Evolutionary conservation across 2,888 invertebrate genomes (phyloP).

Genomic region (Sympetrum striolatum): DNA sequence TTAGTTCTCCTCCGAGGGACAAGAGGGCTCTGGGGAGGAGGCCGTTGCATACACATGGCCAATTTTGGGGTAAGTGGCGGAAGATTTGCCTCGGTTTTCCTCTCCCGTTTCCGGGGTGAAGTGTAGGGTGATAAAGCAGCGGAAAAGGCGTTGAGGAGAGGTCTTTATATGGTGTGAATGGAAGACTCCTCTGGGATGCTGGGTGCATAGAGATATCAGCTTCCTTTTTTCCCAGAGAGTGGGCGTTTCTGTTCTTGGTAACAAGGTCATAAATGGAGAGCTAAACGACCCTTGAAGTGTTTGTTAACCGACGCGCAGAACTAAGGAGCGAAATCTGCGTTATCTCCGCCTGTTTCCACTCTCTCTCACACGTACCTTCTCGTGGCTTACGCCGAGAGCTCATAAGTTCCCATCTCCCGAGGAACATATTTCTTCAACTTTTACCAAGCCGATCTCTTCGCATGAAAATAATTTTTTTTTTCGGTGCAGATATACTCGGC

Average conservation of each 20-base stretch:
- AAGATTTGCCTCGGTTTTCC: slow-evolving; percentile 1
- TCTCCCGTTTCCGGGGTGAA: not conserved
- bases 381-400: not conserved
- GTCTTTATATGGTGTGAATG: slow-evolving; percentile 6
- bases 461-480: not conserved
- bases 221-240: not conserved
- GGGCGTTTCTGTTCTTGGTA: slow-evolving; percentile 9
- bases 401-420: too few species aligned
- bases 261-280: slow-evolving; percentile 14
- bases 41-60: slow-evolving; percentile 41
- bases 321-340: slow-evolving; percentile 26
- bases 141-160: not conserved
- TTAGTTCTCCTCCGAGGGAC: not conserved
- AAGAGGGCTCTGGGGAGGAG: not conserved
- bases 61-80: slow-evolving; percentile 38
- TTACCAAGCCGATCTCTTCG: too few species aligned
- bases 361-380: not conserved
- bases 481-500: too few species aligned
- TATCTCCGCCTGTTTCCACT: not conserved
- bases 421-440: too few species aligned
- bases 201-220: slow-evolving; percentile 16
- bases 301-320: slow-evolving; percentile 20
- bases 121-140: not conserved
- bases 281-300: slow-evolving; percentile 38
- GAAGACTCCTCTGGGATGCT: slow-evolving; percentile 32